Percentiles rank a stretch among this genome's conserved stretches.
Evolutionary conservation across 2,888 invertebrate genomes (phyloP).

Genomic region (Pyrrhosoma nymphula): DNA sequence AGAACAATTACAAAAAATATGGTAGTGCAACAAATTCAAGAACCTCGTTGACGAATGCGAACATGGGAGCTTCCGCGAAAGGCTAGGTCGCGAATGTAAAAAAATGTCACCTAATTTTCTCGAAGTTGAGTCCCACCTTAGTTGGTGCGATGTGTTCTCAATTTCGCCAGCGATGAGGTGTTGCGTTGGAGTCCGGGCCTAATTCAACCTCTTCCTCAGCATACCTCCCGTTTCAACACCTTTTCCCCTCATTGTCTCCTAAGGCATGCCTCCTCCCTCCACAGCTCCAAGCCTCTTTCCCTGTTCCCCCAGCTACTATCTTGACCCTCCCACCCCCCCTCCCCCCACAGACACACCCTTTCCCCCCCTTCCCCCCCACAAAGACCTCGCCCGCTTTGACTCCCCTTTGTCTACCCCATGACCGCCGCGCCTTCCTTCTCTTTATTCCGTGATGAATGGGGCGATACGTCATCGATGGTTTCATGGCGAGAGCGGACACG

Average conservation of each 20-base stretch:
- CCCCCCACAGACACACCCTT: not conserved
- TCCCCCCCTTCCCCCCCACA: not conserved
- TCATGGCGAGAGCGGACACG: constrained; percentile 56
- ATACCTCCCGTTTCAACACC: not conserved
- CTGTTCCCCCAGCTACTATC: not conserved
- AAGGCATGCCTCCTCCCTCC: too few relatives aligned
- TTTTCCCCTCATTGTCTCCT: not conserved
- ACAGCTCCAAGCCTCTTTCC: too few relatives aligned
- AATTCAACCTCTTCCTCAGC: not conserved
- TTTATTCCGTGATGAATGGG: constrained; percentile 63
- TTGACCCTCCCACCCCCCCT: not conserved
- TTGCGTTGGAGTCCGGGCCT: not conserved
- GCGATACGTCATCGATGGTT: constrained; percentile 62
- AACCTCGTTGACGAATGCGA: too few relatives aligned
- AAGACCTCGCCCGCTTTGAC: not conserved
- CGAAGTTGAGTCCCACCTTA: too few relatives aligned
- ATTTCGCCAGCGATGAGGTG: not conserved
- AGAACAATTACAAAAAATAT: too few relatives aligned
- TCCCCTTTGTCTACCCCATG: constrained; percentile 14
- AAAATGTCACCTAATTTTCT: too few relatives aligned
- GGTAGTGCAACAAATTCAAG: too few relatives aligned
- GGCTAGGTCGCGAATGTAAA: too few relatives aligned
- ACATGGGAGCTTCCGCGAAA: too few relatives aligned
- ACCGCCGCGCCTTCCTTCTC: constrained; percentile 29
- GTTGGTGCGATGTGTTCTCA: not conserved